phyloP scores from a whole-genome alignment of 2,888 invertebrate species.

The Stramonita haemastoma region DNA sequence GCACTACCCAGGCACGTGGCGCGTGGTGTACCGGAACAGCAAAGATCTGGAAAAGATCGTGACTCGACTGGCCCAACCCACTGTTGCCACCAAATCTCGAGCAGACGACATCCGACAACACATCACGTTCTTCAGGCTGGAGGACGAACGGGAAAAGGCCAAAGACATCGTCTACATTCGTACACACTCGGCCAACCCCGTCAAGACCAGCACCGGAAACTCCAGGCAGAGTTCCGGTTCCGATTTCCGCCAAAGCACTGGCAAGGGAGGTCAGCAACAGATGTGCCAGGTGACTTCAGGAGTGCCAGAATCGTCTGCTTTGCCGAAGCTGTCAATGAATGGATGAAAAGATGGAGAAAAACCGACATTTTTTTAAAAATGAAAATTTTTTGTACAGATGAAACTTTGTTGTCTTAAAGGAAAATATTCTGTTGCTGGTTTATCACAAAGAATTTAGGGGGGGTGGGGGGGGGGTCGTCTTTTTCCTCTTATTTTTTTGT shows the following conservation, averaged over 20 bases:
- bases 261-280: background rate
- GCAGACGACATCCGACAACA: constrained; percentile 18
- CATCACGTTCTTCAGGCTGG: background rate
- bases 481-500: too few species aligned
- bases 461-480: too few species aligned
- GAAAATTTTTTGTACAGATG: background rate
- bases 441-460: background rate
- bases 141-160: background rate
- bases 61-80: constrained; percentile 49
- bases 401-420: background rate
- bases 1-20: constrained; percentile 69
- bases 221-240: background rate
- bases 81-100: background rate
- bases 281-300: background rate
- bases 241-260: background rate
- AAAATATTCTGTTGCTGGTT: background rate
- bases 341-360: background rate
- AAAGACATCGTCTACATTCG: background rate
- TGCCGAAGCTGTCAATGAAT: background rate
- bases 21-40: constrained; percentile 48
- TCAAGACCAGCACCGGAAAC: background rate
- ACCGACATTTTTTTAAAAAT: background rate
- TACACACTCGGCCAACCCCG: background rate
- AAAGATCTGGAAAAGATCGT: constrained; percentile 55
- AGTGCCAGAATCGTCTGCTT: background rate